A percentile compares a stretch with the other conserved stretches of the same genome.
These are phyloP conservation scores for Sebastes schlegelii DNA, from an alignment of 2,113 vertebrate species.

Conservation along the genomic window DNA sequence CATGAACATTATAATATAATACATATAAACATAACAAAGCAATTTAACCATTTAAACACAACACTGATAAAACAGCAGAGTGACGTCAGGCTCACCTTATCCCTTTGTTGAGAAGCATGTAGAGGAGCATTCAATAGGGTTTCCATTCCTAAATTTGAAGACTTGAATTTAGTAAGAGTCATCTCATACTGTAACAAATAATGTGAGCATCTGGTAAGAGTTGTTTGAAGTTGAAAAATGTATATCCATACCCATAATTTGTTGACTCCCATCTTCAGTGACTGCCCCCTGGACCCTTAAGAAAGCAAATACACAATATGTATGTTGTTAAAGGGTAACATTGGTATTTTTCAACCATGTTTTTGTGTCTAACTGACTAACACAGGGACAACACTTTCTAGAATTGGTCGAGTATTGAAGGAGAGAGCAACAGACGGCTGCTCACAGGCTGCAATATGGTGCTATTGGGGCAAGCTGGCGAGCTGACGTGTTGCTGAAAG, in stretches of 20 bases:
- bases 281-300: slow-evolving; percentile 41
- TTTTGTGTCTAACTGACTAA: too few species aligned
- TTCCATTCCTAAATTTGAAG: slow-evolving; percentile 75
- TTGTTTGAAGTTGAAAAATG: neutral
- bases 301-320: slow-evolving; percentile 7
- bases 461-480: too few species aligned
- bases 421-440: too few species aligned
- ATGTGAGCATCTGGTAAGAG: neutral
- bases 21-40: neutral
- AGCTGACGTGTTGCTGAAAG: too few species aligned
- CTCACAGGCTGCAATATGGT: too few species aligned
- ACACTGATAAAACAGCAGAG: neutral
- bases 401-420: too few species aligned
- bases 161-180: neutral
- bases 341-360: too few species aligned
- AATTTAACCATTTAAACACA: neutral
- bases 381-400: too few species aligned
- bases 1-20: neutral
- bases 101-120: slow-evolving; percentile 64
- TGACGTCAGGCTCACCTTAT: slow-evolving; percentile 66
- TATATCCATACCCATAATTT: slow-evolving; percentile 63
- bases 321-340: neutral
- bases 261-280: slow-evolving; percentile 57
- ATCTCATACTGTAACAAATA: neutral
- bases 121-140: slow-evolving; percentile 78